These are phyloP conservation scores for Apogon talboti DNA, from an alignment of 2,797 vertebrate species.

Conservation along the genomic window DNA sequence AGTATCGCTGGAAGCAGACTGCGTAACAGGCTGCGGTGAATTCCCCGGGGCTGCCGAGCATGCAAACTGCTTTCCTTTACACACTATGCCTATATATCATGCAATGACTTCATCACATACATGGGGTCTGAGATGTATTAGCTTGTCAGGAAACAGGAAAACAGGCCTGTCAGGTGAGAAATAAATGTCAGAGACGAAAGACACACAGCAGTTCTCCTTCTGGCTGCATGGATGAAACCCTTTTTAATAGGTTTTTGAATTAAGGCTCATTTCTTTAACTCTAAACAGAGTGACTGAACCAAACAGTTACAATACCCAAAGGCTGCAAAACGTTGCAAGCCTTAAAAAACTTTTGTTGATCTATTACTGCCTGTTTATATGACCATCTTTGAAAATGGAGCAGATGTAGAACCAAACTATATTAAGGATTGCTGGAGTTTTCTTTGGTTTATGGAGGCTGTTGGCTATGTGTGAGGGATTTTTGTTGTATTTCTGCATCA, in stretches of 20 bases:
- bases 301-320: neutral
- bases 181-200: slow-evolving; percentile 58
- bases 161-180: slow-evolving; percentile 50
- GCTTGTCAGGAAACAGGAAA: slow-evolving; percentile 58
- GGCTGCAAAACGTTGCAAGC: too few relatives aligned
- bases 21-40: slow-evolving; percentile 22
- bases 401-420: too few relatives aligned
- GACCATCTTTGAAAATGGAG: too few relatives aligned
- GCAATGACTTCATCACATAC: slow-evolving; percentile 64
- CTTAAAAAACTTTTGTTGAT: too few relatives aligned
- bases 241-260: slow-evolving; percentile 25
- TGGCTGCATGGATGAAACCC: slow-evolving; percentile 3
- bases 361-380: too few relatives aligned
- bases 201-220: slow-evolving; percentile 37
- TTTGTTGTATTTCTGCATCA: too few relatives aligned
- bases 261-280: neutral
- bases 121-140: slow-evolving; percentile 48
- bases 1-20: slow-evolving; percentile 43
- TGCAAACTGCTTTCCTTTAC: slow-evolving; percentile 64
- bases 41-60: slow-evolving; percentile 42
- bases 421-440: too few relatives aligned
- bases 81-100: slow-evolving; percentile 56
- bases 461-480: too few relatives aligned
- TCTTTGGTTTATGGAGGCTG: too few relatives aligned
- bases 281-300: neutral